Base-by-base conservation (phyloP, 2,888 invertebrate genomes). In the Platycnemis pennipes region DNA sequence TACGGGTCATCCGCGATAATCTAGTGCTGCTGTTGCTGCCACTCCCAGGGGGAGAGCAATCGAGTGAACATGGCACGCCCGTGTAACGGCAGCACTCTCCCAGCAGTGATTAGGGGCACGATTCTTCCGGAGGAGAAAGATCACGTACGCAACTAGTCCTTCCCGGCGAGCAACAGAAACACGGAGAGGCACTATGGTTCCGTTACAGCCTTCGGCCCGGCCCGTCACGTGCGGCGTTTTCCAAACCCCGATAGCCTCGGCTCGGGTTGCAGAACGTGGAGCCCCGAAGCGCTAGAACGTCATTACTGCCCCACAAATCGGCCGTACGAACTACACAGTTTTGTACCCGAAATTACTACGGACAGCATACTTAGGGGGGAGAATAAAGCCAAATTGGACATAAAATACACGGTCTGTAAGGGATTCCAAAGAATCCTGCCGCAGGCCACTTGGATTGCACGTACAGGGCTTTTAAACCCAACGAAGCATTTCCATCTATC, bases 41-140 rank as follows among this genome's bases (percentile, higher is more conserved):
- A 0, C 37, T 2, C 37, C 8, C 77, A 2, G 77, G 16, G 77
- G 13, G 37, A 77, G 77, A 16, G 77, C 31, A 37, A 37, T 77
- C 77, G 77, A 11, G 31, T 22, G 37, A 77, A 11, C n/a, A 26
- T 13, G 77, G 77, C 31, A 77, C 77, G 37, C 37, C 77, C 77
- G 77, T 26, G 31, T 77, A 77, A 77, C 77, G 77, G 77, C 31
- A 37, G 77, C 31, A 0, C 56, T 5, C 63, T 5, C 63, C n/a
- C 77, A 37, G 77, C 77, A 7, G 77, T 77, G 77, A 77, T 77
- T 77, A 77, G 77, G 77, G 77, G 11, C 63, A 63, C 63, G 22
- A 63, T 63, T 26, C 63, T 63, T n/a, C 63, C 26, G 69, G 37
- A 37, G 26, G 16, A 37, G 77, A 77, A 37, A 77, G 37, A 77